Conservation (phyloP, 1,140 invertebrate genomes). For the Drosophila suzukii region DNA sequence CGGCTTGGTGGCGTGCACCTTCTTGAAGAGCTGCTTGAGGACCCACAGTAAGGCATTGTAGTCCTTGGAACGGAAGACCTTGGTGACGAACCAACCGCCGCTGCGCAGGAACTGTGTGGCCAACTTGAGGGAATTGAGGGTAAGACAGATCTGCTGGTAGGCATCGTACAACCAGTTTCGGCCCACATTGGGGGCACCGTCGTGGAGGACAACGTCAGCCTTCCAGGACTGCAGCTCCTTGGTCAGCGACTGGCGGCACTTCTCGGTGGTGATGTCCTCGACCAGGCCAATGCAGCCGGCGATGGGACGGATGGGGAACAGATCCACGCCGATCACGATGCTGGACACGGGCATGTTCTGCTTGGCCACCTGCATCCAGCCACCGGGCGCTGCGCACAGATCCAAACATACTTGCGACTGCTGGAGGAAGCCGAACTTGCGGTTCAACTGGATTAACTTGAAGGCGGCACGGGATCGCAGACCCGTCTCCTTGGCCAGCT, state of each 20-base stretch:
- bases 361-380: slow-evolving; percentile 99
- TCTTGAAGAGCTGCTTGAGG: slow-evolving; percentile 97
- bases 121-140: slow-evolving; percentile 96
- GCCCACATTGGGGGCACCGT: slow-evolving; percentile 99
- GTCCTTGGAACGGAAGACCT: slow-evolving; percentile 99
- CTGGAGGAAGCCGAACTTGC: slow-evolving; percentile 99
- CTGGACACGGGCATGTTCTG: slow-evolving; percentile 99
- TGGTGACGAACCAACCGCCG: slow-evolving; percentile 99
- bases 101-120: slow-evolving; percentile 95
- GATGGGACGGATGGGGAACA: slow-evolving; percentile 97
- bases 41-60: slow-evolving; percentile 98
- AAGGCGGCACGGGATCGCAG: slow-evolving; percentile 98
- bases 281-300: slow-evolving; percentile 94
- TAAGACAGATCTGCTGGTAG: slow-evolving; percentile 96
- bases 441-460: slow-evolving; percentile 98
- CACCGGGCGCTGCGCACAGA: slow-evolving; percentile 99
- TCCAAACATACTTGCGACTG: slow-evolving; percentile 98
- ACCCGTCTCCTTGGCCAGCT: slow-evolving; percentile 99
- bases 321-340: slow-evolving; percentile 97
- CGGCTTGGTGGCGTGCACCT: slow-evolving; percentile 99
- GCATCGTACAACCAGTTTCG: slow-evolving; percentile 99
- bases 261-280: slow-evolving; percentile 98
- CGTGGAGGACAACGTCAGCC: slow-evolving; percentile 97
- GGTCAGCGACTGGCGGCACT: slow-evolving; percentile 91
- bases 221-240: slow-evolving; percentile 97